phyloP scores from a whole-genome alignment of 1,140 invertebrate genomes.

The Drosophila ananassae region DNA sequence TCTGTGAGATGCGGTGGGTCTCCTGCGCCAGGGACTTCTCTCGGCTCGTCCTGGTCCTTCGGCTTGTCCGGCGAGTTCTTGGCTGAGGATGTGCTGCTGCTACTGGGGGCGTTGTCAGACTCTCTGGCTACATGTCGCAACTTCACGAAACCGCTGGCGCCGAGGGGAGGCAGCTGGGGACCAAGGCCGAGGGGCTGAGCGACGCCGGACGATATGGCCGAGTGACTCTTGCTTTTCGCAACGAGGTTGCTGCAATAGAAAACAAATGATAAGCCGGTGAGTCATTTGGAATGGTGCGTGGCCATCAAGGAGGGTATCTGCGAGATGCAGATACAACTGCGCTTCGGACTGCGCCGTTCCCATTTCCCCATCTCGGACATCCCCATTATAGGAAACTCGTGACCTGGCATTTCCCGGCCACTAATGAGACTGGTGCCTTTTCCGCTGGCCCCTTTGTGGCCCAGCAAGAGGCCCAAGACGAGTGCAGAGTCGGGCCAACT shows the following conservation, averaged over 20 bases:
- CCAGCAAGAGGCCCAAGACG: constrained; percentile 34
- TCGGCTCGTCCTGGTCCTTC: constrained; percentile 16
- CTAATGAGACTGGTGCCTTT: constrained; percentile 56
- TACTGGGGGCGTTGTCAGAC: constrained; percentile 39
- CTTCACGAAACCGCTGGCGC: constrained; percentile 71
- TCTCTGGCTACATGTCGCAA: constrained; percentile 76
- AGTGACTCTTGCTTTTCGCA: constrained; percentile 84
- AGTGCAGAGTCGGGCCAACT: constrained; percentile 30
- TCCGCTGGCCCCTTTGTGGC: constrained; percentile 51
- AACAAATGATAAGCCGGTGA: constrained; percentile 35
- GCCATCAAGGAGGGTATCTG: constrained; percentile 53
- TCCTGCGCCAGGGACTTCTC: constrained; percentile 17
- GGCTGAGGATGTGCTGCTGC: constrained; percentile 21
- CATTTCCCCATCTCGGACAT: constrained; percentile 6
- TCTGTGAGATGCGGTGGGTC: constrained; percentile 49
- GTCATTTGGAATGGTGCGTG: constrained; percentile 40
- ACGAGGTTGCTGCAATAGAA: constrained; percentile 72
- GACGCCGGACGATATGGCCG: constrained; percentile 53
- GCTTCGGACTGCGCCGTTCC: constrained; percentile 11
- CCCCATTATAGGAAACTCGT: constrained; percentile 65
- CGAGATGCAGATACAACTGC: constrained; percentile 9
- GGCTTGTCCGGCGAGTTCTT: constrained; percentile 34
- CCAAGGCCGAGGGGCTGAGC: constrained; percentile 62
- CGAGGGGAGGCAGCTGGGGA: constrained; percentile 74
- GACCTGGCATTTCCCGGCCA: constrained; percentile 60